Conservation (phyloP, 2,113 vertebrate genomes). For the Cygnus buccinator region DNA sequence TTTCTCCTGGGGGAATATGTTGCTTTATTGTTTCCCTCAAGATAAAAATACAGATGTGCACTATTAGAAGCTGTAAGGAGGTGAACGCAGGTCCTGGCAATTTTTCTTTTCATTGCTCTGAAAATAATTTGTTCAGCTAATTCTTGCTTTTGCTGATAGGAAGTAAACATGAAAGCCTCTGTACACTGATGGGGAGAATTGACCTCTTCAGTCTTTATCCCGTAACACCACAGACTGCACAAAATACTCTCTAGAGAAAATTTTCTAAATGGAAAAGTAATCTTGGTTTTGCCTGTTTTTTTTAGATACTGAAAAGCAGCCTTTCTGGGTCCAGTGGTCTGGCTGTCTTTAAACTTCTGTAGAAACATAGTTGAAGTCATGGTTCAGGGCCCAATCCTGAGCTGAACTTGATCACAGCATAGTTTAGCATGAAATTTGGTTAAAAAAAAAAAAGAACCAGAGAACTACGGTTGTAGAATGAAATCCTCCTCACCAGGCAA, state of each 20-base stretch:
- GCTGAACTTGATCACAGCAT: background rate
- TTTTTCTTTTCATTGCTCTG: conserved; percentile 5
- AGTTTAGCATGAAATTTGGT: background rate
- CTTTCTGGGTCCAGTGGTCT: background rate
- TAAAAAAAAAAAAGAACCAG: background rate
- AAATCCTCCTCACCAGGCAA: background rate
- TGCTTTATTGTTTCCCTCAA: conserved; percentile 23
- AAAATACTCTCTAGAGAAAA: background rate
- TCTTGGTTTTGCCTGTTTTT: background rate
- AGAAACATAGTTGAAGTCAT: background rate
- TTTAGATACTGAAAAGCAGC: background rate
- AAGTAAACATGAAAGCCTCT: conserved; percentile 40
- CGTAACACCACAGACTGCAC: background rate
- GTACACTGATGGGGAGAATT: background rate
- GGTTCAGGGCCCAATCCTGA: background rate
- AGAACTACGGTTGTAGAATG: background rate
- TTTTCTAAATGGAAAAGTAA: background rate
- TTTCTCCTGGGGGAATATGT: conserved; percentile 39
- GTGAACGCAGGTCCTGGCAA: conserved; percentile 40
- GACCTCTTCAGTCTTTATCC: background rate
- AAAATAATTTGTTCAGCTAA: conserved; percentile 55
- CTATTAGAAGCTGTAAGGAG: conserved; percentile 32
- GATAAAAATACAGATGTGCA: conserved; percentile 36
- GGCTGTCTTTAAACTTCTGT: background rate
- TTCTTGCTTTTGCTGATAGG: background rate